Conservation (phyloP, 2,888 invertebrate species). For the Apamea anceps region DNA sequence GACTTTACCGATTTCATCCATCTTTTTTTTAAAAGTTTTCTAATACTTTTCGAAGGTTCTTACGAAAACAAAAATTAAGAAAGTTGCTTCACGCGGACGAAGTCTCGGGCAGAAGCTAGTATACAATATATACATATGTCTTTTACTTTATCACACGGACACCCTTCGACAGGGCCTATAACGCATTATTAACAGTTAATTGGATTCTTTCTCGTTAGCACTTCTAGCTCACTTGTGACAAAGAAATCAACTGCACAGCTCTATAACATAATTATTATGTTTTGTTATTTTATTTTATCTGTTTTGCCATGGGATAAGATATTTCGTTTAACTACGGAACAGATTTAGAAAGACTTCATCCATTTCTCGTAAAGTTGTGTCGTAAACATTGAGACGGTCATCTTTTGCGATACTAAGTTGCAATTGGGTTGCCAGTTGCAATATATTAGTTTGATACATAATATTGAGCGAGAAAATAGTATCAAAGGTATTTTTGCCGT, state of each 20-base stretch:
- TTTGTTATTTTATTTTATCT: background rate
- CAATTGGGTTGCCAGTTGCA: background rate
- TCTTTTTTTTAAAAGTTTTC: no score
- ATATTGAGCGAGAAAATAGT: background rate
- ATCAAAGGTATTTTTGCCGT: background rate
- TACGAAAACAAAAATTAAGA: no score
- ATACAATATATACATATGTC: no score
- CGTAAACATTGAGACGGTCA: background rate
- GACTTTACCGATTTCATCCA: no score
- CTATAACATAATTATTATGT: background rate
- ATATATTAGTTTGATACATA: background rate
- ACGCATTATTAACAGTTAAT: conserved; percentile 18
- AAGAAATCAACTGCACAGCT: conserved; percentile 19
- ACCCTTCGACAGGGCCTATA: background rate
- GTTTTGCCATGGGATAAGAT: background rate
- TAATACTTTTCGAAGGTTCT: no score
- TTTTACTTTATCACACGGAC: background rate
- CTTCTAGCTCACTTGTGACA: conserved; percentile 7
- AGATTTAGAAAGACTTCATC: conserved; percentile 7
- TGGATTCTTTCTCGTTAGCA: conserved; percentile 17
- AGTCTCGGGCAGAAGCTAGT: no score
- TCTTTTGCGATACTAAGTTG: background rate
- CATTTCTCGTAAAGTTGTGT: conserved; percentile 16
- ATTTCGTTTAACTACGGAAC: conserved; percentile 2
- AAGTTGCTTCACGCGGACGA: no score